phyloP scores from a whole-genome alignment of 2,888 invertebrate species.

The Choreutis nemorana region DNA sequence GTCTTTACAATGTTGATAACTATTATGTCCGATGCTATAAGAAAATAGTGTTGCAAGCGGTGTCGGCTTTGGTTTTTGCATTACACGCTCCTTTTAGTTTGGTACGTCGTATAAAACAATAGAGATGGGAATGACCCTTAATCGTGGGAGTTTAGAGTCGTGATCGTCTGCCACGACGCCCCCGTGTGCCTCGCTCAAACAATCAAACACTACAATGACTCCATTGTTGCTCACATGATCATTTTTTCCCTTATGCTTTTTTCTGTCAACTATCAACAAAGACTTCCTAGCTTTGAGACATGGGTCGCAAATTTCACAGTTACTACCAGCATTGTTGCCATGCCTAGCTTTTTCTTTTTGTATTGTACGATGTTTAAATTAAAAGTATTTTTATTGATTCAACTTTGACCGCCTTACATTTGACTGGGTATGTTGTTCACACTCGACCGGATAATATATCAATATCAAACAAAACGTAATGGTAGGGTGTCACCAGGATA shows the following conservation, averaged over 20 bases:
- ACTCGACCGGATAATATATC: conserved; percentile 19
- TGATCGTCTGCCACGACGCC: conserved; percentile 43
- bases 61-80: too few relatives aligned
- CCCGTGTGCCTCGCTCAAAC: conserved; percentile 38
- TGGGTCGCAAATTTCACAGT: too few relatives aligned
- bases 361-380: not conserved
- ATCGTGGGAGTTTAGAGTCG: conserved; percentile 51
- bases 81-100: too few relatives aligned
- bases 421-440: too few relatives aligned
- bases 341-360: too few relatives aligned
- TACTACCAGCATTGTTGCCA: too few relatives aligned
- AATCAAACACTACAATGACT: conserved; percentile 48
- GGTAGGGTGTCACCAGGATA: conserved; percentile 17
- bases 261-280: conserved; percentile 25
- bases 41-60: too few relatives aligned
- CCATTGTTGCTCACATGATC: conserved; percentile 37
- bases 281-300: conserved; percentile 19
- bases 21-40: too few relatives aligned
- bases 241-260: conserved; percentile 27
- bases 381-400: not conserved
- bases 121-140: conserved; percentile 35
- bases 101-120: too few relatives aligned
- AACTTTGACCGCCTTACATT: not conserved
- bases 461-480: conserved; percentile 26
- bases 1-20: too few relatives aligned